Evolutionary conservation across 2,888 invertebrate genomes (phyloP), one percentile per base, ranked within the genome.

Genomic region (Luffia ferchaultella): DNA sequence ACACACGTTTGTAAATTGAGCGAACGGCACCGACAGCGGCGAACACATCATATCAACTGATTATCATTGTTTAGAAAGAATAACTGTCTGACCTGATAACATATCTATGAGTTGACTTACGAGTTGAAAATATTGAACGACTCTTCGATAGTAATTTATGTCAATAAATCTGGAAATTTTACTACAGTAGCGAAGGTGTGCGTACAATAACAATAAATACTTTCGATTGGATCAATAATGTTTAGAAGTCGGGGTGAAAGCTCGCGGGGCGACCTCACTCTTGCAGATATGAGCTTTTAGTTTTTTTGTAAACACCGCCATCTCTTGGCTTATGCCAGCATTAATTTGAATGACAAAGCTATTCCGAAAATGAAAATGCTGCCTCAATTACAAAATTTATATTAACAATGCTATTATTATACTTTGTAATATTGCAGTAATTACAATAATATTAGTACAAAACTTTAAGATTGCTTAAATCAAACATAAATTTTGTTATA

Each of bases 241-340:
- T 67, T 66, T 30, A 30, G 62, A 62, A 65, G 61, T 59, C 60
- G 65, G 74, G 76, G 77, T 72, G 73, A 76, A 77, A 73, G 76
- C 74, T 70, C 30, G 30, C 3, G 5, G 30, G 5, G 30, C 30
- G 30, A 30, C 30, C 30, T 3, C 30, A 12, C 5, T n/a, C 3
- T 30, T 45, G 19, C 3, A 7, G 17, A 16, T 17, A 16, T 57
- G 53, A 65, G 68, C 70, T 70, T 68, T 63, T 53, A 54, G 49
- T 53, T 42, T 49, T 50, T 52, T 52, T 30, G 53, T n/a, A 54
- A 52, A 50, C 55, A 61, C 53, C 67, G 74, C 68, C 80, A 80
- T 77, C 82, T 80, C 55, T 52, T 54, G 58, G 55, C 18, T 46
- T 45, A 48, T 49, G 20, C 40, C 12, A 42, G 58, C 46, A 60